A percentile compares a stretch with the other conserved stretches of the same genome.
phyloP scores from a whole-genome alignment of 2,888 invertebrate genomes.

The Pandemis corylana region DNA sequence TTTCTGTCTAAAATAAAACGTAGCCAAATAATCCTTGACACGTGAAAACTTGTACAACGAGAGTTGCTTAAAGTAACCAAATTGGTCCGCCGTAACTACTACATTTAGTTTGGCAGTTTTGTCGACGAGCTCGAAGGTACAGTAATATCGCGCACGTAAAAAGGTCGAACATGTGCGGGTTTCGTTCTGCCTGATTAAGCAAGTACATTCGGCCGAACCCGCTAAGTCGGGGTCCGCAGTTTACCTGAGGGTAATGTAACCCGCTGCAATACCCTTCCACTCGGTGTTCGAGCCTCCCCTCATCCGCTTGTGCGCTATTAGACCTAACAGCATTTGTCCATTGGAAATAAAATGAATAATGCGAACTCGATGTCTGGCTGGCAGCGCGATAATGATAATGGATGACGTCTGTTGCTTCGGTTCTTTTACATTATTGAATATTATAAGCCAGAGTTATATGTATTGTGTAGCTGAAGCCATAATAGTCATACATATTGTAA shows the following conservation, averaged over 20 bases:
- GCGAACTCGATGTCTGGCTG: slow-evolving; percentile 35
- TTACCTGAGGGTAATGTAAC: slow-evolving; percentile 38
- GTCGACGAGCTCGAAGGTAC: slow-evolving; percentile 15
- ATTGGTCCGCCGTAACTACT: slow-evolving; percentile 19
- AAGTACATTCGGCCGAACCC: slow-evolving; percentile 28
- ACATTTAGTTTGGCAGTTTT: slow-evolving; percentile 32
- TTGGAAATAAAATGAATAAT: slow-evolving; percentile 42
- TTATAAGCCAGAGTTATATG: slow-evolving; percentile 18
- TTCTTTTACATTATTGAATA: slow-evolving; percentile 28
- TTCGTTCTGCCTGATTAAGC: slow-evolving; percentile 38
- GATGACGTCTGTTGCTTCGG: slow-evolving; percentile 24
- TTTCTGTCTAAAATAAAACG: not conserved
- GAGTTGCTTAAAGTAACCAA: slow-evolving; percentile 21
- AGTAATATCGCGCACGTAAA: slow-evolving; percentile 32
- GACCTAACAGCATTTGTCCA: slow-evolving; percentile 42
- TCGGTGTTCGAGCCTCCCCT: slow-evolving; percentile 16
- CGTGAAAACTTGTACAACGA: slow-evolving; percentile 4
- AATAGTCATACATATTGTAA: slow-evolving; percentile 1
- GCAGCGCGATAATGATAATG: slow-evolving; percentile 42
- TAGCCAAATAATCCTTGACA: slow-evolving; percentile 19
- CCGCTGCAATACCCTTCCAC: slow-evolving; percentile 31
- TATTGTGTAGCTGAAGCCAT: not conserved
- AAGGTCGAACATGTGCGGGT: slow-evolving; percentile 35
- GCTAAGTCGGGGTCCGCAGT: slow-evolving; percentile 15
- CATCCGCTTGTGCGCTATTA: slow-evolving; percentile 32